Conservation (phyloP, 2,113 vertebrate species). For the Symphodus melops region DNA sequence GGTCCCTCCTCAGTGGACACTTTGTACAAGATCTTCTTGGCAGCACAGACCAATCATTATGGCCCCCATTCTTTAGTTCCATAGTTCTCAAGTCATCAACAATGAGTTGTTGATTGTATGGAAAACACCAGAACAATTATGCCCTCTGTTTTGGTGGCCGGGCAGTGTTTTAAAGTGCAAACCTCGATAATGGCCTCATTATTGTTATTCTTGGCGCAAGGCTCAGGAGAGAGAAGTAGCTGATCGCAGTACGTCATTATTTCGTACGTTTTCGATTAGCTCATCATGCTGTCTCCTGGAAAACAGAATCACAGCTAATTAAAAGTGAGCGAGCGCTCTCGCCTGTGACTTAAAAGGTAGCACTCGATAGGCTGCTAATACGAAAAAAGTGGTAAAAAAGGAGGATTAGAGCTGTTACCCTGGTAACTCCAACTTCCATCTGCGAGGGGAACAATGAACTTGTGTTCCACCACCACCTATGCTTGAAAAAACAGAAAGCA, state of each 20-base stretch:
- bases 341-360: slow-evolving; percentile 97
- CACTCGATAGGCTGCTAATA: slow-evolving; percentile 94
- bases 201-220: slow-evolving; percentile 97
- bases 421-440: slow-evolving; percentile 99
- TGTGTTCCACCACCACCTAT: slow-evolving; percentile 97
- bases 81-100: slow-evolving; percentile 96
- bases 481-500: slow-evolving; percentile 85
- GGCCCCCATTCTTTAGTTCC: slow-evolving; percentile 91
- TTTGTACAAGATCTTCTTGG: slow-evolving; percentile 90
- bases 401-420: slow-evolving; percentile 98
- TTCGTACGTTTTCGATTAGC: slow-evolving; percentile 98
- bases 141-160: slow-evolving; percentile 95
- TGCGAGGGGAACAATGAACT: slow-evolving; percentile 95
- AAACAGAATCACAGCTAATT: slow-evolving; percentile 97
- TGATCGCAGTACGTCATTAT: slow-evolving; percentile 94
- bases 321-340: slow-evolving; percentile 88
- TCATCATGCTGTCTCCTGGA: slow-evolving; percentile 93
- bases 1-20: slow-evolving; percentile 91
- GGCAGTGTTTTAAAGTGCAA: slow-evolving; percentile 94
- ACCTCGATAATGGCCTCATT: slow-evolving; percentile 98
- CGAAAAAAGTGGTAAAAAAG: slow-evolving; percentile 96
- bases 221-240: slow-evolving; percentile 93
- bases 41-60: slow-evolving; percentile 96
- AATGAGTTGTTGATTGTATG: slow-evolving; percentile 99
- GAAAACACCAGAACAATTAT: slow-evolving; percentile 97